phyloP scores from a whole-genome alignment of 1,140 invertebrate species.

The Chrysopa pallens region DNA sequence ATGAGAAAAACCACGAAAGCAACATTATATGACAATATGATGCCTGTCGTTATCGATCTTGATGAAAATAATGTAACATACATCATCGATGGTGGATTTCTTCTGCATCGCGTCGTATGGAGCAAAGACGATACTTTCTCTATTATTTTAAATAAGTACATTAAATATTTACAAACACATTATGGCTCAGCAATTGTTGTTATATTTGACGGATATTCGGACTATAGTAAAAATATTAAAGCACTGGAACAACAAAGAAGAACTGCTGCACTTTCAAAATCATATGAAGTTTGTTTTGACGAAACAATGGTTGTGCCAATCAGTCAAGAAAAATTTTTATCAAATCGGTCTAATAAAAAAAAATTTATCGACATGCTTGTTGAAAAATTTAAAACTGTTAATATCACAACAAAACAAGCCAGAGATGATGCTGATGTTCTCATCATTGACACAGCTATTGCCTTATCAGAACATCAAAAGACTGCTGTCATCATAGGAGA shows the following conservation, averaged over 20 bases:
- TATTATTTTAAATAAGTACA: slow-evolving; percentile 9
- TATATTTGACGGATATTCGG: slow-evolving; percentile 17
- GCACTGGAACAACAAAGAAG: slow-evolving; percentile 8
- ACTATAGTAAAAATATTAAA: slow-evolving; percentile 9
- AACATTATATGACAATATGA: slow-evolving; percentile 17
- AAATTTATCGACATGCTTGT: slow-evolving; percentile 13
- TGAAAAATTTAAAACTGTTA: slow-evolving; percentile 14
- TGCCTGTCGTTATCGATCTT: slow-evolving; percentile 11
- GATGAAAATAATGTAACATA: slow-evolving; percentile 17
- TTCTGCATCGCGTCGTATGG: slow-evolving; percentile 13
- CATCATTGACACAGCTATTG: slow-evolving; percentile 18
- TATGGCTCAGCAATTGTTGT: slow-evolving; percentile 7
- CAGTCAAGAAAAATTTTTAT: slow-evolving; percentile 18
- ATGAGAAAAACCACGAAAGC: slow-evolving; percentile 22
- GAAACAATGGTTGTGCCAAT: slow-evolving; percentile 16
- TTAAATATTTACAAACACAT: slow-evolving; percentile 6
- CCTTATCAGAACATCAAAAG: slow-evolving; percentile 13
- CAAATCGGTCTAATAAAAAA: slow-evolving; percentile 16
- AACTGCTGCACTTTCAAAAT: slow-evolving; percentile 8
- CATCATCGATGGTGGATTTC: slow-evolving; percentile 16
- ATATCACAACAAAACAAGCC: slow-evolving; percentile 14
- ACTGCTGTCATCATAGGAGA: slow-evolving; percentile 17
- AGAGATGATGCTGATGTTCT: slow-evolving; percentile 19
- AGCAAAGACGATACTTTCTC: slow-evolving; percentile 8
- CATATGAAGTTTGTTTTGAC: slow-evolving; percentile 15